These are phyloP conservation scores for Oreochromis mossambicus DNA, from an alignment of 2,797 vertebrate genomes.

Conservation along the genomic window DNA sequence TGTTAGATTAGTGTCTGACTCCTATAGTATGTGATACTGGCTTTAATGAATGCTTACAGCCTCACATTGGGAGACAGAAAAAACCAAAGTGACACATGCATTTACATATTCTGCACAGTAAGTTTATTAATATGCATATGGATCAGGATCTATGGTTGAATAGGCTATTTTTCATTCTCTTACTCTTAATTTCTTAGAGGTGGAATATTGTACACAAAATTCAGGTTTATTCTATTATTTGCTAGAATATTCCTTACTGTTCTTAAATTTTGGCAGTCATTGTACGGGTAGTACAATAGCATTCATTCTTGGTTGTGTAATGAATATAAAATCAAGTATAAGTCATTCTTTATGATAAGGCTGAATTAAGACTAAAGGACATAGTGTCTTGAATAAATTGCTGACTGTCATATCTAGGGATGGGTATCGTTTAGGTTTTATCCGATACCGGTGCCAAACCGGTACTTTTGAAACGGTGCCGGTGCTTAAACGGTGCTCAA, in stretches of 20 bases:
- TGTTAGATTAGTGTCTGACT: not conserved
- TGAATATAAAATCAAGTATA: not conserved
- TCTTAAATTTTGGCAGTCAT: not conserved
- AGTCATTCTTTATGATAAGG: not conserved
- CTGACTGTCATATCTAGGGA: not conserved
- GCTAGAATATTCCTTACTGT: not conserved
- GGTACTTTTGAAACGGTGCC: too few species aligned
- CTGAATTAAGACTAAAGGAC: not conserved
- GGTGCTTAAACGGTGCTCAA: too few species aligned
- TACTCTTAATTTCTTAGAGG: not conserved
- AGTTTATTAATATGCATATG: not conserved
- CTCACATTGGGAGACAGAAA: not conserved
- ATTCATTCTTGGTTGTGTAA: not conserved
- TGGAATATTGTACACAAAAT: not conserved
- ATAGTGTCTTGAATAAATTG: not conserved
- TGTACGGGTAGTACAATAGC: not conserved
- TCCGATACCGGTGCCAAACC: too few species aligned
- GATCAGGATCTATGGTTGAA: not conserved
- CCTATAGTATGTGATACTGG: not conserved
- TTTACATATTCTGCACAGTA: not conserved
- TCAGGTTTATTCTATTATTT: not conserved
- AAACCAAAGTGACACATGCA: rapidly evolving
- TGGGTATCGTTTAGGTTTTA: too few species aligned
- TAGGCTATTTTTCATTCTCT: not conserved
- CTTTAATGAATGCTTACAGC: not conserved